A percentile compares a stretch with the other conserved stretches of the same genome.
Evolutionary conservation across 1,140 invertebrate species (phyloP).

Genomic region (Drosophila bifasciata): DNA sequence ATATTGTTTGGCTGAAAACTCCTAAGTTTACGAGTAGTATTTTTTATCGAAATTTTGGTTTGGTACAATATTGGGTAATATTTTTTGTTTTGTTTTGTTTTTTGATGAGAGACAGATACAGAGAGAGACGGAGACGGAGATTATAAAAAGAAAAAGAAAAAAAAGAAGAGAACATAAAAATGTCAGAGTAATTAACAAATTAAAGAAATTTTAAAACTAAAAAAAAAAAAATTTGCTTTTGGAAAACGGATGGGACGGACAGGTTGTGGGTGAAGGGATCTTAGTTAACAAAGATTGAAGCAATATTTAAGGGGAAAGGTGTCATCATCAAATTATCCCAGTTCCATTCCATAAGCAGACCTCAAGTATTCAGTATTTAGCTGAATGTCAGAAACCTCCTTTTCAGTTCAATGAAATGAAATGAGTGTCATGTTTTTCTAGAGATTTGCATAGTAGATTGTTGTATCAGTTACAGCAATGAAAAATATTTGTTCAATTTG

Average conservation of each 20-base stretch:
- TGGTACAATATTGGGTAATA: slow-evolving; percentile 38
- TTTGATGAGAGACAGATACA: slow-evolving; percentile 47
- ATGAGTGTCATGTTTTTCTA: too few species aligned
- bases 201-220: slow-evolving; percentile 30
- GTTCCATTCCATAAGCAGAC: slow-evolving; percentile 12
- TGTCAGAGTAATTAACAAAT: slow-evolving; percentile 39
- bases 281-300: slow-evolving; percentile 16
- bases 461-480: slow-evolving; percentile 37
- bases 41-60: slow-evolving; percentile 43
- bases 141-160: slow-evolving; percentile 72
- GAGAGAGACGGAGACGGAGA: slow-evolving; percentile 44
- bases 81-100: slow-evolving; percentile 21
- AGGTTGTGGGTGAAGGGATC: neutral
- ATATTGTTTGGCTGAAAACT: slow-evolving; percentile 84
- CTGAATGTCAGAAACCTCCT: slow-evolving; percentile 38
- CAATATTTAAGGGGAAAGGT: slow-evolving; percentile 6
- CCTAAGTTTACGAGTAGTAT: slow-evolving; percentile 59
- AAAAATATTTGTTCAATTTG: slow-evolving; percentile 64
- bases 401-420: slow-evolving; percentile 27
- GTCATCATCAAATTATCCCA: slow-evolving; percentile 22
- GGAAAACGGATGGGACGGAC: slow-evolving; percentile 16
- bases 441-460: slow-evolving; percentile 23
- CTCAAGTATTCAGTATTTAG: slow-evolving; percentile 8
- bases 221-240: slow-evolving; percentile 22
- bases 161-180: slow-evolving; percentile 73